Percentiles rank a stretch among this genome's conserved stretches.
These are phyloP conservation scores for Zaprionus tsacasi DNA, from an alignment of 1,140 invertebrate genomes.

Conservation along the genomic window DNA sequence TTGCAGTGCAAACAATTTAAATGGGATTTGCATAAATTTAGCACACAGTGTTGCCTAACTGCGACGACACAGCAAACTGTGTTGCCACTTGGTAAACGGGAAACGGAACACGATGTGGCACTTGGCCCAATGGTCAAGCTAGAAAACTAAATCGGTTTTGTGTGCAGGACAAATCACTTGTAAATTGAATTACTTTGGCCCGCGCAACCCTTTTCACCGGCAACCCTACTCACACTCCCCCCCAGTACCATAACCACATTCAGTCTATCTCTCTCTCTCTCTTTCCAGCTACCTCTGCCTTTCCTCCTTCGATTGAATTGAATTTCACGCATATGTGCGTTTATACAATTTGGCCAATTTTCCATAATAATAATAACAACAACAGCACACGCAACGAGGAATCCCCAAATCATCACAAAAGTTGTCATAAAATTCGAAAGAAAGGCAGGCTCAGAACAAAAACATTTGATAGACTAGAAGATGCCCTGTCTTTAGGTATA, in stretches of 20 bases:
- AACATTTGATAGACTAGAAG: not conserved
- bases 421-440: constrained; percentile 65
- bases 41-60: constrained; percentile 33
- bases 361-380: constrained; percentile 73
- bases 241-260: not conserved
- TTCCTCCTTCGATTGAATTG: constrained; percentile 54
- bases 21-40: constrained; percentile 82
- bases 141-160: constrained; percentile 74
- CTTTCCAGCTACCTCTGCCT: constrained; percentile 21
- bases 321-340: constrained; percentile 83
- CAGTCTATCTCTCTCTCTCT: constrained; percentile 11
- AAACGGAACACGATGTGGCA: not conserved
- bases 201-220: constrained; percentile 65
- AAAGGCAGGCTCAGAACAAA: constrained; percentile 22
- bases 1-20: constrained; percentile 83
- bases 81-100: not conserved
- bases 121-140: constrained; percentile 66
- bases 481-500: constrained; percentile 24
- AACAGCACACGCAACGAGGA: constrained; percentile 52
- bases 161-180: constrained; percentile 79
- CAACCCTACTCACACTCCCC: constrained; percentile 6
- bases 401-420: constrained; percentile 68
- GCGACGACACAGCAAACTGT: not conserved
- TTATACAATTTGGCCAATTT: constrained; percentile 83
- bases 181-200: constrained; percentile 80